Evolutionary conservation across 2,797 vertebrate genomes (phyloP).

Genomic region (Thunnus albacares): DNA sequence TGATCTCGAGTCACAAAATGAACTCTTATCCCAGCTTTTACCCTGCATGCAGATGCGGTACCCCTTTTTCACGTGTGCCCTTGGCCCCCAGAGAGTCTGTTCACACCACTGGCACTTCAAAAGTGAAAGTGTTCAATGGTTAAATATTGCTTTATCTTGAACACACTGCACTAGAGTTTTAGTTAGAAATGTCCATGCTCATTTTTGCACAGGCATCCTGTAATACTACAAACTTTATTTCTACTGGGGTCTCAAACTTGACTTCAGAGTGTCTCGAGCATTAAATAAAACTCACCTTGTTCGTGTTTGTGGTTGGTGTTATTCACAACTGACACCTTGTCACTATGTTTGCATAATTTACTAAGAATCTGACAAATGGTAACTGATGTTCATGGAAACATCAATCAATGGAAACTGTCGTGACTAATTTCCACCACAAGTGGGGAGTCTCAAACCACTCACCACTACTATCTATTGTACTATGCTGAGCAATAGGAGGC

Average conservation of each 20-base stretch:
- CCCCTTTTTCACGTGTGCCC: too few relatives aligned
- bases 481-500: not conserved
- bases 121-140: not conserved
- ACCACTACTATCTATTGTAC: not conserved
- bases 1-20: not conserved
- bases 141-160: too few relatives aligned
- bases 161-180: too few relatives aligned
- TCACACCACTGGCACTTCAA: not conserved
- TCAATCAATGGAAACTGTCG: not conserved
- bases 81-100: too few relatives aligned
- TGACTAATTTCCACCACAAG: conserved; percentile 17
- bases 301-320: not conserved
- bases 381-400: not conserved
- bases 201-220: too few relatives aligned
- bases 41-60: too few relatives aligned
- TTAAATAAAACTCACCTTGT: not conserved
- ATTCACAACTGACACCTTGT: too few relatives aligned
- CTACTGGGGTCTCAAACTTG: not conserved
- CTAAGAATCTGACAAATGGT: too few relatives aligned
- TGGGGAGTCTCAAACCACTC: not conserved
- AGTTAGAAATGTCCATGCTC: too few relatives aligned
- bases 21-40: too few relatives aligned
- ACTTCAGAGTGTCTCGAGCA: not conserved
- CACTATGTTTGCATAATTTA: not conserved
- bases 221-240: too few relatives aligned